Evolutionary conservation across 2,113 vertebrate species (phyloP).

Genomic region (Rattus rattus): DNA sequence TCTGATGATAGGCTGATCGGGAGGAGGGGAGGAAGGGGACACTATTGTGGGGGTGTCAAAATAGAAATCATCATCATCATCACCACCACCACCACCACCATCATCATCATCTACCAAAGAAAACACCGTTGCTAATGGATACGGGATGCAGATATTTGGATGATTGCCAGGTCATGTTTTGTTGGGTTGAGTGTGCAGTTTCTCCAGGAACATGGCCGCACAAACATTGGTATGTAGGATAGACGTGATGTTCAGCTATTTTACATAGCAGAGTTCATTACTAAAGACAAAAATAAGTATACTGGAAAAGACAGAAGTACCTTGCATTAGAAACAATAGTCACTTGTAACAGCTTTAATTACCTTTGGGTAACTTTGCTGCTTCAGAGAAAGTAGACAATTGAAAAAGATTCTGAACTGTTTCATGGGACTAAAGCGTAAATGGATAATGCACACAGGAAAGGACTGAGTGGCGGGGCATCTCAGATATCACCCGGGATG

Average conservation of each 20-base stretch:
- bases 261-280: slow-evolving; percentile 7
- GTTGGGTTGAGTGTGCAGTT: not conserved
- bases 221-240: not conserved
- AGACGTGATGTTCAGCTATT: not conserved
- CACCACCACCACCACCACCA: too few relatives aligned
- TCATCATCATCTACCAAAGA: slow-evolving; percentile 13
- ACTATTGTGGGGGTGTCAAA: too few relatives aligned
- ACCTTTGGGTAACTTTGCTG: not conserved
- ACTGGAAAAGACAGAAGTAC: not conserved
- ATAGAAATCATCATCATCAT: too few relatives aligned
- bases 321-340: not conserved
- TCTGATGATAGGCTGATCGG: too few relatives aligned
- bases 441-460: not conserved
- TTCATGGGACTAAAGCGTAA: not conserved
- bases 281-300: slow-evolving; percentile 27
- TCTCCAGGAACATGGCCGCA: not conserved
- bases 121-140: slow-evolving; percentile 63
- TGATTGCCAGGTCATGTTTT: not conserved
- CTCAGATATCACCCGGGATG: not conserved
- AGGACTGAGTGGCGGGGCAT: not conserved
- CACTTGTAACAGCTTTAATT: not conserved
- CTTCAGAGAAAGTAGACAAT: not conserved
- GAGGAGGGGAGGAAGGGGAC: too few relatives aligned
- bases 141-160: slow-evolving; percentile 14
- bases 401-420: not conserved